phyloP scores from a whole-genome alignment of 2,888 invertebrate genomes.

The Drosophila ezoana region DNA sequence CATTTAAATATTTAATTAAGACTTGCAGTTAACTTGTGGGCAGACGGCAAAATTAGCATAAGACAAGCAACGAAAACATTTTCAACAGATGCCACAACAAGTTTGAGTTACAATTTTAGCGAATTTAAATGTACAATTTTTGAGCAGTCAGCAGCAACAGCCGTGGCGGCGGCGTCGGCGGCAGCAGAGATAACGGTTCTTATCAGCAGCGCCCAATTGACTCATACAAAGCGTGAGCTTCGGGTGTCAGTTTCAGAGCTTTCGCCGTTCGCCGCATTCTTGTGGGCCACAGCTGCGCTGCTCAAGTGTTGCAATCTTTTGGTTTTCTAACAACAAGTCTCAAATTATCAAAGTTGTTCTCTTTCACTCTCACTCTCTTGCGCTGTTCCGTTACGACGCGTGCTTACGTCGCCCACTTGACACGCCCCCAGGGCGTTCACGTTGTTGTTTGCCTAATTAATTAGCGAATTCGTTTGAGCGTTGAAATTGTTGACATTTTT shows the following conservation, averaged over 20 bases:
- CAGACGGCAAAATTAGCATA: constrained; percentile 43
- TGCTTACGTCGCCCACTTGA: constrained; percentile 21
- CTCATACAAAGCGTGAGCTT: background rate
- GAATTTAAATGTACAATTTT: constrained; percentile 4
- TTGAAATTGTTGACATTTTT: constrained; percentile 46
- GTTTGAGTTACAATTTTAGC: constrained; percentile 14
- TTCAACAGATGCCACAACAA: constrained; percentile 46
- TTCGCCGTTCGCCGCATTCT: constrained; percentile 37
- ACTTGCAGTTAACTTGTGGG: constrained; percentile 26
- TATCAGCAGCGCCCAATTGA: constrained; percentile 18
- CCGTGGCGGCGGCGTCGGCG: background rate
- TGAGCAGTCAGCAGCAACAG: background rate
- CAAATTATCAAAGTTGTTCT: constrained; percentile 43
- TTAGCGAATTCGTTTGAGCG: constrained; percentile 50
- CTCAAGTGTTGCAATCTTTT: constrained; percentile 58
- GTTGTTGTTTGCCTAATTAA: constrained; percentile 53
- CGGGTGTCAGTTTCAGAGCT: constrained; percentile 21
- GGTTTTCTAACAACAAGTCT: constrained; percentile 47
- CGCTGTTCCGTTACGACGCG: background rate
- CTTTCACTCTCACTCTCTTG: constrained; percentile 4
- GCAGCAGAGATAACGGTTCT: constrained; percentile 28
- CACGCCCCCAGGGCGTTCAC: constrained; percentile 4
- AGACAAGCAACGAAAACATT: constrained; percentile 19
- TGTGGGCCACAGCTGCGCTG: constrained; percentile 28
- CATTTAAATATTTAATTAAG: constrained; percentile 64